Base-by-base conservation (phyloP, 2,888 invertebrate genomes). In the Apamea monoglypha region DNA sequence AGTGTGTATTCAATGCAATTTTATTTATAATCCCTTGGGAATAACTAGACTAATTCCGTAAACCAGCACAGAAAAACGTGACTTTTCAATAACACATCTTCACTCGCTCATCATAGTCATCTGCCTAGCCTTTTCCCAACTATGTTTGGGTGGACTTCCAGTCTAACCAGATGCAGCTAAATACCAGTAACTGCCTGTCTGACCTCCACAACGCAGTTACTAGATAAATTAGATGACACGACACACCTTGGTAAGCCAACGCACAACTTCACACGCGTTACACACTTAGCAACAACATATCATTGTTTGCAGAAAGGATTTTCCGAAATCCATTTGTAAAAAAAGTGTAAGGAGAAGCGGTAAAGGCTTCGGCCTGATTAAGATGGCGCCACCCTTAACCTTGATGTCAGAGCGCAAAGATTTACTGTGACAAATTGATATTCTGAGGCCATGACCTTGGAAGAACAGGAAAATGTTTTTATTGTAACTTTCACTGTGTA, bases 341-440 rank as follows among this genome's bases (percentile, higher is more conserved):
- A 56, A 74, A 67, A 64, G 64, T 59, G 36, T 63, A 74, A 69
- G 68, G 40, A 44, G 50, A 68, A 50, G 16, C 84, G 74, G 66
- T 75, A 59, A 83, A 84, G 77, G 78, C 53, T 76, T 79, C 67
- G 63, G 68, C 25, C 75, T 88, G 88, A 87, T 88, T 85, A 80
- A 86, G 78, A 61, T 85, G 87, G 88, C 87, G 88, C 83, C 88
- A 87, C 74, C 67, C 69, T 78, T 85, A 72, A 78, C 87, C 88
- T 88, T 81, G 70, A 32, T 47, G 77, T 83, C 80, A 71, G 66
- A 59, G 71, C 69, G 40, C 59, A 63, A 76, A 85, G 85, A 75
- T 74, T 87, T 84, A 81, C 79, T 29, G 83, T 81, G 81, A 87
- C 86, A 87, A 88, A 87, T 85, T 81, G 79, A 78, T 81, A 85